A percentile compares a stretch with the other conserved stretches of the same genome.
These are phyloP conservation scores for Abramis brama DNA, from an alignment of 2,113 vertebrate species.

Conservation along the genomic window DNA sequence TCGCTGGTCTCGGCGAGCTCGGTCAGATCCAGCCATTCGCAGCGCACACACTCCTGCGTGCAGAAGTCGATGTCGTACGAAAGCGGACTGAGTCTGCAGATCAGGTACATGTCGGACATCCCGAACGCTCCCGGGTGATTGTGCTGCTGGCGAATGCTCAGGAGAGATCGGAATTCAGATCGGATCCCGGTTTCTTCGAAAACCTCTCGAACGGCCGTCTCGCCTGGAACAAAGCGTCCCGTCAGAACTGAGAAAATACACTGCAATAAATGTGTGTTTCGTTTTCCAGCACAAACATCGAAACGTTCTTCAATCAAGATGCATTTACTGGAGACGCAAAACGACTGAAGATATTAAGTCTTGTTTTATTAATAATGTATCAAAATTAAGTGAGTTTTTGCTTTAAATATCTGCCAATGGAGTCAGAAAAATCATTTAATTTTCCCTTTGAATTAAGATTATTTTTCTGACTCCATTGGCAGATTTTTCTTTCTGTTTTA, in stretches of 20 bases:
- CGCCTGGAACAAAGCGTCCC: slow-evolving; percentile 67
- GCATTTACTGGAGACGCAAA: too few relatives aligned
- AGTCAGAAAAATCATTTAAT: too few relatives aligned
- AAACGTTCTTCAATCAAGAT: too few relatives aligned
- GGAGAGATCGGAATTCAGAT: slow-evolving; percentile 88
- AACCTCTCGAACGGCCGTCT: slow-evolving; percentile 91
- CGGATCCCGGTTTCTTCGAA: slow-evolving; percentile 92
- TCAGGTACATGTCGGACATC: slow-evolving; percentile 90
- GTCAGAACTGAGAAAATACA: background rate
- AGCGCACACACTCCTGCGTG: slow-evolving; percentile 86
- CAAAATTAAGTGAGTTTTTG: too few relatives aligned
- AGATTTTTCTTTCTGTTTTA: too few relatives aligned
- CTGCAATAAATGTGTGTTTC: too few relatives aligned
- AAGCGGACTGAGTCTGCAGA: slow-evolving; percentile 87
- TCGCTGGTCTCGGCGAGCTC: slow-evolving; percentile 72
- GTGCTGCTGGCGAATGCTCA: slow-evolving; percentile 93
- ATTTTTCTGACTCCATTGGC: too few relatives aligned
- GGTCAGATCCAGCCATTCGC: slow-evolving; percentile 87
- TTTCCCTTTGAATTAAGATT: too few relatives aligned
- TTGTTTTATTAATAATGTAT: too few relatives aligned
- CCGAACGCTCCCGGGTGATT: slow-evolving; percentile 86
- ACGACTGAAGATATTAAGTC: too few relatives aligned
- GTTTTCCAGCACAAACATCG: too few relatives aligned
- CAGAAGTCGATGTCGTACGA: slow-evolving; percentile 86
- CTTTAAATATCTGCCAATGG: too few relatives aligned